These are phyloP conservation scores for Leucania comma DNA, from an alignment of 2,888 invertebrate species.

Conservation along the genomic window DNA sequence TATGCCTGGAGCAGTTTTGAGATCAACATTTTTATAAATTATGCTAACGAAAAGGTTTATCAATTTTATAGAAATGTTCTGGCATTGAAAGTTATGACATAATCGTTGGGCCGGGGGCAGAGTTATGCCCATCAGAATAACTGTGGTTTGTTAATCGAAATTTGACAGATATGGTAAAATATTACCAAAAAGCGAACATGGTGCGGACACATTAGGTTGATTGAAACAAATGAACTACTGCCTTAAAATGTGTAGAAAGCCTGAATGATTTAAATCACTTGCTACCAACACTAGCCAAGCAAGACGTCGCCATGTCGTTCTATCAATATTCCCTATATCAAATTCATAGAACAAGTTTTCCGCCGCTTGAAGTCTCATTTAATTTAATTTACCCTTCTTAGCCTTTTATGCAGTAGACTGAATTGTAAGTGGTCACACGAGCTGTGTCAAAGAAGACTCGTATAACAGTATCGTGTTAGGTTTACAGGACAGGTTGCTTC, in stretches of 20 bases:
- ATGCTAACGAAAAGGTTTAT: constrained; percentile 53
- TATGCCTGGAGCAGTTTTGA: constrained; percentile 48
- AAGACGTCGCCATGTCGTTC: not conserved
- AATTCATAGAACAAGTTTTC: constrained; percentile 24
- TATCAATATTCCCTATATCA: constrained; percentile 27
- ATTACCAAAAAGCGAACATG: constrained; percentile 13
- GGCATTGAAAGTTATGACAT: constrained; percentile 46
- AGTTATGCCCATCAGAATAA: constrained; percentile 17
- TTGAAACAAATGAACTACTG: not conserved
- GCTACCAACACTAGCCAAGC: constrained; percentile 12
- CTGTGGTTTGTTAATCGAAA: constrained; percentile 35
- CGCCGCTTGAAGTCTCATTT: constrained; percentile 25
- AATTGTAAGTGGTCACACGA: constrained; percentile 58
- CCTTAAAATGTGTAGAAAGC: not conserved
- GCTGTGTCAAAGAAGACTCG: constrained; percentile 52
- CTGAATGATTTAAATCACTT: not conserved
- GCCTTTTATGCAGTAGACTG: constrained; percentile 46
- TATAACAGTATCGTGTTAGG: constrained; percentile 60
- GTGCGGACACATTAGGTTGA: not conserved
- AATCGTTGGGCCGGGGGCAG: constrained; percentile 33
- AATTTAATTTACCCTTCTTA: constrained; percentile 51
- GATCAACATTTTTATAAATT: constrained; percentile 48
- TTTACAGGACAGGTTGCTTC: constrained; percentile 56
- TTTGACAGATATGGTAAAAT: constrained; percentile 21
- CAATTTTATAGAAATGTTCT: constrained; percentile 35